These are phyloP conservation scores for Crotophaga sulcirostris DNA, from an alignment of 2,113 vertebrate genomes.

Conservation along the genomic window DNA sequence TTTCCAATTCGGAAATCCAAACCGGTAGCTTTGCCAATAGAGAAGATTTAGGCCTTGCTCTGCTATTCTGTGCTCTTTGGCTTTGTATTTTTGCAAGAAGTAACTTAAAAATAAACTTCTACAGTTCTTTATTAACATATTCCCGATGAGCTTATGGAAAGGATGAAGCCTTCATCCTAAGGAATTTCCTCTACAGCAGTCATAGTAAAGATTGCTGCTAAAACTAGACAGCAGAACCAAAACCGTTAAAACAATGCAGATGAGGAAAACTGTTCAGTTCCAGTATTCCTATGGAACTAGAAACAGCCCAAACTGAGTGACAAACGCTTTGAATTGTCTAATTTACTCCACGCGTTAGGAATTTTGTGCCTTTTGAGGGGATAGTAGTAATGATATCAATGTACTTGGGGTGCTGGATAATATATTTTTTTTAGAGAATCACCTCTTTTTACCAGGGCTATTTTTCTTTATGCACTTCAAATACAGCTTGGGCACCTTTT, in stretches of 20 bases:
- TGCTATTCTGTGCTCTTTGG: not conserved
- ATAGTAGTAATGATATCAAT: not conserved
- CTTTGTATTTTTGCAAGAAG: not conserved
- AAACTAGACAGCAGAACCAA: not conserved
- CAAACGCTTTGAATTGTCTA: not conserved
- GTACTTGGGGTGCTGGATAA: not conserved
- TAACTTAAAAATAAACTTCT: not conserved
- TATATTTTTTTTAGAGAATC: not conserved
- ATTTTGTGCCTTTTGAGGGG: not conserved
- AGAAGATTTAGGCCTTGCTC: not conserved
- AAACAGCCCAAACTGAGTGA: not conserved
- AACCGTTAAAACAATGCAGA: not conserved
- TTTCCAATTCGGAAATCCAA: accelerated
- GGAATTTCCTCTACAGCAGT: not conserved
- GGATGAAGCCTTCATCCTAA: not conserved
- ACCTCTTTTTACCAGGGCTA: not conserved
- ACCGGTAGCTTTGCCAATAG: not conserved
- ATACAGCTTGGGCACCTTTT: not conserved
- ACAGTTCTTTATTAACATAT: not conserved
- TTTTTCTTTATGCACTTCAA: not conserved
- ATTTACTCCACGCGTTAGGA: not conserved
- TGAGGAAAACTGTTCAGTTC: not conserved
- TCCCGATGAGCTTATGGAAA: not conserved
- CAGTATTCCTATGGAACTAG: not conserved
- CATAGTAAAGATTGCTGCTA: not conserved